These are phyloP conservation scores for Carterocephalus palaemon DNA, from an alignment of 2,888 invertebrate species.

Conservation along the genomic window DNA sequence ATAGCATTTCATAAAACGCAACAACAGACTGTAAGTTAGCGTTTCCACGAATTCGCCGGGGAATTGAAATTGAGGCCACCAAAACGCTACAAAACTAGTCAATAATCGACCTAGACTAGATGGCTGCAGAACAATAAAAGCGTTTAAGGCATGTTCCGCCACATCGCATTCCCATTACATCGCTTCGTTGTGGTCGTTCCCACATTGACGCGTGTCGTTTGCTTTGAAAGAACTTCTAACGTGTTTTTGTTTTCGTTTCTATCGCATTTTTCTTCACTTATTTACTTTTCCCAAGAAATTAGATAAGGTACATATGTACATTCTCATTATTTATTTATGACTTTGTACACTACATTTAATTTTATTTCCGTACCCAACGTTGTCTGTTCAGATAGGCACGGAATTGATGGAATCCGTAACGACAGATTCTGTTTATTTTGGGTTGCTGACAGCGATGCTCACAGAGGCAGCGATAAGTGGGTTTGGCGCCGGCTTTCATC, in stretches of 20 bases:
- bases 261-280: neutral
- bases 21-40: too few species aligned
- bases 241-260: neutral
- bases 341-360: neutral
- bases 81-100: too few species aligned
- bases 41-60: too few species aligned
- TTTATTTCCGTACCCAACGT: slow-evolving; percentile 6
- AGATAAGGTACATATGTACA: slow-evolving; percentile 1
- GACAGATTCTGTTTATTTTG: slow-evolving; percentile 55
- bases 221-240: slow-evolving; percentile 16
- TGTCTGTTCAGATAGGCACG: slow-evolving; percentile 19
- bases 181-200: slow-evolving; percentile 15
- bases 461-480: slow-evolving; percentile 71
- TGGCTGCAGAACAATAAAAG: too few species aligned
- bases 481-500: slow-evolving; percentile 68
- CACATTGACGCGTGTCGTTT: slow-evolving; percentile 16
- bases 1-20: too few species aligned
- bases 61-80: too few species aligned
- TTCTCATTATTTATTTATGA: neutral
- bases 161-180: too few species aligned
- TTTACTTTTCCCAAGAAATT: neutral
- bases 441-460: slow-evolving; percentile 68
- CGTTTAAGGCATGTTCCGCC: too few species aligned
- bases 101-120: too few species aligned
- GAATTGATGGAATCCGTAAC: slow-evolving; percentile 23